Conservation (phyloP, 2,113 vertebrate genomes). For the Cyprinodon brontotheroides region DNA sequence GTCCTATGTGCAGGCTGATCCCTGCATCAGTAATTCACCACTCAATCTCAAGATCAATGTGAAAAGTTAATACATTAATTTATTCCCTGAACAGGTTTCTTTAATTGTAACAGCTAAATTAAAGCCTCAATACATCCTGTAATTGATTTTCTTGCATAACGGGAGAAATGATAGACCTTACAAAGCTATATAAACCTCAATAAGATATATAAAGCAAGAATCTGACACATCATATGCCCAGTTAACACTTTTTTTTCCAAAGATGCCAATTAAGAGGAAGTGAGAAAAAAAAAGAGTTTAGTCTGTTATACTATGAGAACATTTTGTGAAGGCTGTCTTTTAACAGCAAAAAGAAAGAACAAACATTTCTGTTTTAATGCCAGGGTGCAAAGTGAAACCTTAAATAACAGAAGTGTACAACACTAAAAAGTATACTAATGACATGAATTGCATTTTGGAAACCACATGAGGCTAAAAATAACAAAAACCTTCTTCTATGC, state of each 20-base stretch:
- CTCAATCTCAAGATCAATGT: neutral
- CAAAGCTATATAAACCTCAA: neutral
- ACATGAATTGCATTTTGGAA: neutral
- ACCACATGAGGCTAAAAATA: neutral
- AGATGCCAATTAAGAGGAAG: neutral
- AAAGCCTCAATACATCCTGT: neutral
- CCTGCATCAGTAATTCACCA: neutral
- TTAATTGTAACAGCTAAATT: too few relatives aligned
- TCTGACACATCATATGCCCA: neutral
- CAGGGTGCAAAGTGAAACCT: neutral
- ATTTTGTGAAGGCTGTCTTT: neutral
- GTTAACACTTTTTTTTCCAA: neutral
- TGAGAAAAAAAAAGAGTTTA: neutral
- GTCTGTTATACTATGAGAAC: neutral
- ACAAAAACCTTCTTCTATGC: neutral
- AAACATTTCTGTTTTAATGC: neutral
- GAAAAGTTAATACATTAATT: too few relatives aligned
- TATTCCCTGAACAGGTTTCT: too few relatives aligned
- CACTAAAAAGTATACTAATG: neutral
- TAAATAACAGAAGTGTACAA: neutral
- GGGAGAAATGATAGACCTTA: neutral
- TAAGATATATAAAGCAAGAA: neutral
- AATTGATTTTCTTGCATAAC: neutral
- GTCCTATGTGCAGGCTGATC: neutral
- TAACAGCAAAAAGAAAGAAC: neutral